Evolutionary conservation across 2,113 vertebrate genomes (phyloP).

Genomic region (Entomyzon cyanotis): DNA sequence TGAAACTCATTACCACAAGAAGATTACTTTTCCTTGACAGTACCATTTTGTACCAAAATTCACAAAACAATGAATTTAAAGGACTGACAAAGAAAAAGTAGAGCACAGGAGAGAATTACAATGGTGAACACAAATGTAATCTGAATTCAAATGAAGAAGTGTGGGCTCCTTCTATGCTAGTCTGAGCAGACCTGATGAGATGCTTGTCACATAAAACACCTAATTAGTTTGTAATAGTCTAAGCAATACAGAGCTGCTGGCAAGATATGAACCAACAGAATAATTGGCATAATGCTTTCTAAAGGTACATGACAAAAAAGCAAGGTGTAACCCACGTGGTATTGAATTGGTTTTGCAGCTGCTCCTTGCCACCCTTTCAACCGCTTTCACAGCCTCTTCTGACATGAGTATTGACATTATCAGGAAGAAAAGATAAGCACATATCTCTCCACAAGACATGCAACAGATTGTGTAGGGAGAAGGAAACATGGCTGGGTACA

Average conservation of each 20-base stretch:
- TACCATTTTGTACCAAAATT: neutral
- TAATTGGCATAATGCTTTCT: neutral
- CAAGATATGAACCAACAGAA: neutral
- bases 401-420: neutral
- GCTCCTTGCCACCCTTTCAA: neutral
- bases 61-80: neutral
- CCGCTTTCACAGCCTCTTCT: neutral
- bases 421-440: neutral
- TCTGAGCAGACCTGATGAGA: neutral
- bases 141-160: neutral
- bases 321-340: neutral
- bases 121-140: neutral
- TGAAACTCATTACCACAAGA: neutral
- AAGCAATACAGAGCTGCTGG: neutral
- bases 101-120: neutral
- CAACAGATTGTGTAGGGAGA: neutral
- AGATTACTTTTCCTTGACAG: neutral
- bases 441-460: rapidly evolving
- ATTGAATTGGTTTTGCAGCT: neutral
- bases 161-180: neutral
- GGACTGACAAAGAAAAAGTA: neutral
- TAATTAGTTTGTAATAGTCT: neutral
- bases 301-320: neutral
- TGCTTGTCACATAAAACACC: neutral
- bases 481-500: neutral